Conservation (phyloP, 30 jellyfish, hydroid and myxozoan species). For the Nemopilema nomurai region DNA sequence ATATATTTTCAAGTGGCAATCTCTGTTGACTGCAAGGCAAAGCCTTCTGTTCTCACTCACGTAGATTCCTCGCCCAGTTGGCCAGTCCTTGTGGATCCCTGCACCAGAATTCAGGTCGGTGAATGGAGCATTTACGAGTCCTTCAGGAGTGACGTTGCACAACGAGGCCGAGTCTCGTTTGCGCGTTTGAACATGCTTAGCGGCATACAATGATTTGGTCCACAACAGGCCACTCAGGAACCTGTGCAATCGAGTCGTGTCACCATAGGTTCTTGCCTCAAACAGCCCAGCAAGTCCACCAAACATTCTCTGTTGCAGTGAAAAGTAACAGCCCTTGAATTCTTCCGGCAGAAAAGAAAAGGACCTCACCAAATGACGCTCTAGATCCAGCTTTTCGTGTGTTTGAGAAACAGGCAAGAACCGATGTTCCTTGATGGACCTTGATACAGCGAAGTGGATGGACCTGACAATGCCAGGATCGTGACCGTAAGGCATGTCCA, state of each 20-base stretch:
- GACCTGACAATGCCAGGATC: slow-evolving; percentile 38
- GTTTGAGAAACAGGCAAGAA: slow-evolving; percentile 19
- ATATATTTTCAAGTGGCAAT: slow-evolving; percentile 47
- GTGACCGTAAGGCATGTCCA: background rate
- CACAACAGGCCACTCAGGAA: background rate
- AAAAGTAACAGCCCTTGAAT: slow-evolving; percentile 25
- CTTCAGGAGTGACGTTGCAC: slow-evolving; percentile 1
- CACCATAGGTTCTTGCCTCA: background rate
- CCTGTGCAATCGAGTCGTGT: background rate
- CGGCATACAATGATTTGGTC: background rate
- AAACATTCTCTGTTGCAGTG: background rate
- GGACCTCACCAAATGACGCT: slow-evolving; percentile 7
- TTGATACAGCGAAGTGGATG: slow-evolving; percentile 24
- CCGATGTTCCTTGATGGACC: slow-evolving; percentile 47
- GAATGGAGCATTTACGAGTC: slow-evolving; percentile 9
- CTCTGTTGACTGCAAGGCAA: slow-evolving; percentile 40
- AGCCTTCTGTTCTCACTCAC: slow-evolving; percentile 15
- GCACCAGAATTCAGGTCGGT: background rate
- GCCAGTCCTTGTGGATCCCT: slow-evolving; percentile 69
- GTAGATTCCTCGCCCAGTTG: slow-evolving; percentile 68
- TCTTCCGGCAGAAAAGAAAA: slow-evolving; percentile 16
- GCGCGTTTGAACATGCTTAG: background rate
- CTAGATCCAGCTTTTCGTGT: slow-evolving; percentile 9
- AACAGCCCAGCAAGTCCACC: background rate
- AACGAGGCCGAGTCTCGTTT: background rate